A percentile compares a stretch with the other conserved stretches of the same genome.
These are phyloP conservation scores for Halocynthia roretzi DNA, from an alignment of 23 tunicate species.

Conservation along the genomic window DNA sequence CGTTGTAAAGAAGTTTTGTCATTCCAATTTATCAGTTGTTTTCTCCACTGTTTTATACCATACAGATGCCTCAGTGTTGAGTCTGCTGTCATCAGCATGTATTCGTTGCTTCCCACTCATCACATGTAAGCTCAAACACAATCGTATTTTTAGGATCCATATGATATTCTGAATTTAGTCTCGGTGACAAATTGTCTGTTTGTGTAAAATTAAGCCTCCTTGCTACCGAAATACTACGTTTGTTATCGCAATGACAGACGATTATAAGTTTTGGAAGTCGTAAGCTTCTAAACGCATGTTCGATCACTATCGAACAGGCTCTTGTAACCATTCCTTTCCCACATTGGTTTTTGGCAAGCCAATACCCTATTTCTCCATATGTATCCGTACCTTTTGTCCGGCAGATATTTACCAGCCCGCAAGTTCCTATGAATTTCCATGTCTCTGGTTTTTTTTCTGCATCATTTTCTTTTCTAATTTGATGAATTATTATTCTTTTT, in stretches of 20 bases:
- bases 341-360: constrained; percentile 7
- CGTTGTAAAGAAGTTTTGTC: too few species aligned
- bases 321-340: constrained; percentile 14
- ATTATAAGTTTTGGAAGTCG: not conserved
- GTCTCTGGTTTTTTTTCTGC: not conserved
- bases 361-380: constrained; percentile 14
- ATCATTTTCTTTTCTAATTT: too few species aligned
- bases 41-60: too few species aligned
- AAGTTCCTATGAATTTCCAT: constrained; percentile 24
- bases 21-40: too few species aligned
- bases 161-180: not conserved
- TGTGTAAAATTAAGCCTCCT: not conserved
- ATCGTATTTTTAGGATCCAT: not conserved
- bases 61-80: too few species aligned
- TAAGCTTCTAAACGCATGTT: not conserved
- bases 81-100: too few species aligned
- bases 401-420: constrained; percentile 9
- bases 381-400: not conserved
- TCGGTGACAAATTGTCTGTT: not conserved
- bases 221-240: constrained; percentile 14
- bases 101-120: constrained; percentile 1
- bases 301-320: not conserved
- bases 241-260: constrained; percentile 15
- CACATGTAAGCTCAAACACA: not conserved
- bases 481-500: too few species aligned